phyloP scores from a whole-genome alignment of 1,140 invertebrate species.

The Temnothorax longispinosus region DNA sequence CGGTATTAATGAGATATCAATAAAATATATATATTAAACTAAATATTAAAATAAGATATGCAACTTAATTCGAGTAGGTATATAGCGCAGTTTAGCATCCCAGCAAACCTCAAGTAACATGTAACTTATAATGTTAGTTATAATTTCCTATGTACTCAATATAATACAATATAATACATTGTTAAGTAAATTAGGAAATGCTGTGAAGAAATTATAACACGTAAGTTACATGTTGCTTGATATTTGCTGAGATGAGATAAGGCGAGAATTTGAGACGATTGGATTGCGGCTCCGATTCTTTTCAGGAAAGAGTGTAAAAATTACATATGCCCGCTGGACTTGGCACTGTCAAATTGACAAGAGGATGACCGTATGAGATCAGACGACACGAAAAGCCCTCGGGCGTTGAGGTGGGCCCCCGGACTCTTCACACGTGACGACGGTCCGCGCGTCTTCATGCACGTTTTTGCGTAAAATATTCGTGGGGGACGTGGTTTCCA shows the following conservation, averaged over 20 bases:
- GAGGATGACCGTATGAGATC: neutral
- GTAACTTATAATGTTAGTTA: too few species aligned
- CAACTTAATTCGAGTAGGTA: too few species aligned
- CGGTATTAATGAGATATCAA: conserved; percentile 6
- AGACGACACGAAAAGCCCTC: conserved; percentile 28
- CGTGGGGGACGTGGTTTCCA: conserved; percentile 66
- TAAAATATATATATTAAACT: too few species aligned
- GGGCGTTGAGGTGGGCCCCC: conserved; percentile 45
- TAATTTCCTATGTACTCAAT: too few species aligned
- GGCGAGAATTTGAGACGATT: neutral
- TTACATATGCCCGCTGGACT: neutral
- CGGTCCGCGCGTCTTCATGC: neutral
- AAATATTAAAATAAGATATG: neutral
- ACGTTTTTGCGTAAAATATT: conserved; percentile 63
- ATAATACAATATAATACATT: too few species aligned
- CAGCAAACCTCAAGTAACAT: too few species aligned
- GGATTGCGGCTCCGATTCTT: neutral
- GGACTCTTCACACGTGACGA: conserved; percentile 57
- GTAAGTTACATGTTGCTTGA: too few species aligned
- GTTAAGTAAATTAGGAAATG: too few species aligned
- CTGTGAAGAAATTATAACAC: too few species aligned
- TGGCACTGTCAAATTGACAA: conserved; percentile 23
- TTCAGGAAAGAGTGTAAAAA: neutral
- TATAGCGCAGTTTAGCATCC: too few species aligned
- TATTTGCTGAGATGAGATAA: neutral